Evolutionary conservation across 2,797 vertebrate genomes (phyloP).

Genomic region (Coreius guichenoti): DNA sequence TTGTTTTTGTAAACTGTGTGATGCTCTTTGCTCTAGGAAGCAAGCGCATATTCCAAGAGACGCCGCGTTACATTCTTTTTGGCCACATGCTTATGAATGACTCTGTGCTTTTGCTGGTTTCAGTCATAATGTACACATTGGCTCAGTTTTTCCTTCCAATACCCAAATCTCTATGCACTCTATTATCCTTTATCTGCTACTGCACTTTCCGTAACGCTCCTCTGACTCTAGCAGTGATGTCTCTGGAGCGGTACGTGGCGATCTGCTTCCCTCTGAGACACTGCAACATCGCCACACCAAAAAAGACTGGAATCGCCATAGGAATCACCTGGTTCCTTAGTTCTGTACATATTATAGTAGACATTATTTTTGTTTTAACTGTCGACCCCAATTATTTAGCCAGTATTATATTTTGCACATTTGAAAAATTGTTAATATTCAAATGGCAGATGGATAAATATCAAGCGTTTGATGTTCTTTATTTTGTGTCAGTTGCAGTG

Average conservation of each 20-base stretch:
- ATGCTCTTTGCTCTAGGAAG: conserved; percentile 67
- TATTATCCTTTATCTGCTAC: conserved; percentile 31
- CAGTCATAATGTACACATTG: conserved; percentile 56
- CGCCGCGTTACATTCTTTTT: conserved; percentile 68
- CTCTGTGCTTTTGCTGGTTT: conserved; percentile 57
- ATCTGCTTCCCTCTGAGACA: conserved; percentile 72
- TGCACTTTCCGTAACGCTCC: conserved; percentile 61
- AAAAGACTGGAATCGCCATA: conserved; percentile 40
- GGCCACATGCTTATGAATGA: conserved; percentile 66
- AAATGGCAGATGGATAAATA: conserved; percentile 47
- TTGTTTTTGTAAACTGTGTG: conserved; percentile 64
- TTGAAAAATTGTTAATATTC: conserved; percentile 36
- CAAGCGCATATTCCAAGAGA: conserved; percentile 50
- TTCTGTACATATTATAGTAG: conserved; percentile 40
- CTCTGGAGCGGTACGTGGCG: conserved; percentile 73
- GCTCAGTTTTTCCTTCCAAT: conserved; percentile 30
- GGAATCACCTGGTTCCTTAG: conserved; percentile 50
- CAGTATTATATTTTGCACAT: conserved; percentile 38
- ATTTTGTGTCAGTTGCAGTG: conserved; percentile 51
- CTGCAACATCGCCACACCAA: conserved; percentile 41
- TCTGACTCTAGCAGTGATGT: conserved; percentile 73
- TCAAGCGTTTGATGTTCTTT: conserved; percentile 46
- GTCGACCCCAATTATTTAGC: conserved; percentile 35
- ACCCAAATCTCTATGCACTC: conserved; percentile 59
- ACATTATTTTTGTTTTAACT: conserved; percentile 32